These are phyloP conservation scores for Nasonia vitripennis DNA, from an alignment of 1,140 invertebrate species.

Conservation along the genomic window DNA sequence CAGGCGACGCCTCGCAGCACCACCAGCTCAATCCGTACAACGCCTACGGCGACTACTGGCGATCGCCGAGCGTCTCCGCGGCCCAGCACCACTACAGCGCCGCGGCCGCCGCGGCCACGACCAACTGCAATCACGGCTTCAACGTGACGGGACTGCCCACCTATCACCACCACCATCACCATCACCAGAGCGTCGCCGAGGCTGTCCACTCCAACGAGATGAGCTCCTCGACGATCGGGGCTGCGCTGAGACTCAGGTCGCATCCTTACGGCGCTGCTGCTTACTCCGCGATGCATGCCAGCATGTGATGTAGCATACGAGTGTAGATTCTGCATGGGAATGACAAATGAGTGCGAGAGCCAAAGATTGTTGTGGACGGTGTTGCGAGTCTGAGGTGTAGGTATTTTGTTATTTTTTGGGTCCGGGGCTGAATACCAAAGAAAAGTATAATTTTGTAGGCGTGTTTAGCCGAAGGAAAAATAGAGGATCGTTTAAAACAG, in stretches of 20 bases:
- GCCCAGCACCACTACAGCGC: slow-evolving; percentile 60
- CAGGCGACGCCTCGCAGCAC: slow-evolving; percentile 56
- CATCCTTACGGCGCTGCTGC: slow-evolving; percentile 69
- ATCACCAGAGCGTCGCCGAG: slow-evolving; percentile 59
- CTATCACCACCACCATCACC: slow-evolving; percentile 50
- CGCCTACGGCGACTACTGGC: slow-evolving; percentile 67
- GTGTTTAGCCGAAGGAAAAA: not conserved
- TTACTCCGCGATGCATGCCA: slow-evolving; percentile 73
- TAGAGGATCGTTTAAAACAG: slow-evolving; percentile 18
- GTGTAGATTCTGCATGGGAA: not conserved
- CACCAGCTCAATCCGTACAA: slow-evolving; percentile 57
- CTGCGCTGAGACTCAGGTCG: slow-evolving; percentile 66
- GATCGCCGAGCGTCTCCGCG: slow-evolving; percentile 50
- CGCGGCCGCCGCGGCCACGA: slow-evolving; percentile 53
- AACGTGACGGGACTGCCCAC: not conserved
- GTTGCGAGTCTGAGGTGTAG: not conserved
- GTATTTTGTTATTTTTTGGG: not conserved
- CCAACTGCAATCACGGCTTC: slow-evolving; percentile 14
- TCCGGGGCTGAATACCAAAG: not conserved
- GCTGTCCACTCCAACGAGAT: slow-evolving; percentile 64
- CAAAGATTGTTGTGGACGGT: slow-evolving; percentile 1
- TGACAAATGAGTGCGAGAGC: not conserved
- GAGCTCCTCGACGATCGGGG: slow-evolving; percentile 64
- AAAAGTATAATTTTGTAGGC: too few relatives aligned
- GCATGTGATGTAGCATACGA: slow-evolving; percentile 64